phyloP scores from a whole-genome alignment of 2,113 vertebrate genomes.

The Pelobates fuscus region DNA sequence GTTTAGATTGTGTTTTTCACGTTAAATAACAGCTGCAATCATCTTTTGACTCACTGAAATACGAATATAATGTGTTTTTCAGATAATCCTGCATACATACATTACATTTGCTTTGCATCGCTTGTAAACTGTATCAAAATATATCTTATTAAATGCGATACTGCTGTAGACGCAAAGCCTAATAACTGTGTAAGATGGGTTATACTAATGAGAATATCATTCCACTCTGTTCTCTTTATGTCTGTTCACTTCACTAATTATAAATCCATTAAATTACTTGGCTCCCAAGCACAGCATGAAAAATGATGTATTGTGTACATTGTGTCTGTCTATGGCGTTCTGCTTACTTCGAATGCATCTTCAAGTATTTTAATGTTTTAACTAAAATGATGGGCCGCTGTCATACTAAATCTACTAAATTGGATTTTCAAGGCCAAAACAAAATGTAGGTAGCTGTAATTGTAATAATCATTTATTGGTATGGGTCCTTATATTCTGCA shows the following conservation, averaged over 20 bases:
- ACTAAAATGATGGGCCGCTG: constrained; percentile 29
- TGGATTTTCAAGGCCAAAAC: constrained; percentile 32
- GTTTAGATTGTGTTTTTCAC: not conserved
- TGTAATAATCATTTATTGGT: constrained; percentile 31
- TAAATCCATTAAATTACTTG: constrained; percentile 51
- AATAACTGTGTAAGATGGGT: constrained; percentile 40
- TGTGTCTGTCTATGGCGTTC: constrained; percentile 30
- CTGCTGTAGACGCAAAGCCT: constrained; percentile 11
- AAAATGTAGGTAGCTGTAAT: constrained; percentile 40
- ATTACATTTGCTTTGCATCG: constrained; percentile 25
- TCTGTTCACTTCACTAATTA: constrained; percentile 50
- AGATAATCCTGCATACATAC: not conserved
- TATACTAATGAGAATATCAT: constrained; percentile 50
- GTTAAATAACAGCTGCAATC: not conserved
- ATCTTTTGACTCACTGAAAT: not conserved
- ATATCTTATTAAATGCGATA: constrained; percentile 37
- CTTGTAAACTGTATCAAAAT: constrained; percentile 24
- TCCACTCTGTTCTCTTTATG: constrained; percentile 43
- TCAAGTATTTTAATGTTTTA: constrained; percentile 44
- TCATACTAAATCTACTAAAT: constrained; percentile 41
- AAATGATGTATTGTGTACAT: constrained; percentile 44
- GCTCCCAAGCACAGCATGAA: constrained; percentile 47
- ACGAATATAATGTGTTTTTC: constrained; percentile 1
- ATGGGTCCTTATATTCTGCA: constrained; percentile 3
- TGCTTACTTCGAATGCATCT: constrained; percentile 35